Base-by-base conservation (phyloP, 2,797 vertebrate species). In the Hylomyscus alleni region DNA sequence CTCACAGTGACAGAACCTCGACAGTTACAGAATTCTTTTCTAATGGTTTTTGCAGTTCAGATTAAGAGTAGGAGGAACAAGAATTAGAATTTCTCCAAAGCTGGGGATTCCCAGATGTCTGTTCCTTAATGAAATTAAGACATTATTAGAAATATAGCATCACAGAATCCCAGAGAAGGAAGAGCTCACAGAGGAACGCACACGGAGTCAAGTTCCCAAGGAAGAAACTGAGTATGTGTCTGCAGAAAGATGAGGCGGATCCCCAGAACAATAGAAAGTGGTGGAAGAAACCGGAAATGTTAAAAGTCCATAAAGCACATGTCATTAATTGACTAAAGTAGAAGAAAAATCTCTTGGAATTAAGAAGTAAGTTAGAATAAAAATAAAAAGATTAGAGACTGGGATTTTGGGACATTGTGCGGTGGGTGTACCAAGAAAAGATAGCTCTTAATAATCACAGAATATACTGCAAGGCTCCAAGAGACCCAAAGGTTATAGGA, bases 101-200 rank as follows among this genome's bases (percentile, higher is more conserved):
- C 56, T 67, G 1, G 12, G 7, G 4, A 60, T 86, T 77, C 26
- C 58, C 80, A 93, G 60, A 19, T 3, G n/a, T 29, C 34, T 89
- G 56, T 40, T 75, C 6, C 4, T 34, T 76, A 81, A 60, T 73
- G 54, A 92, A 78, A 90, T 40, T 11, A 50, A 82, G 50, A 40
- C 10, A 44, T 65, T 17, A n/a, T 7, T 2, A 11, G 54, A 54
- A 91, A 52, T 0, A 24, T 44, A 24, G 60, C n/a, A 58, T 34
- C 60, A 93, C 50, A 83, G 54, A 87, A 31, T 75, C 73, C 72
- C 54, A 85, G 24, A 78, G 60, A 82, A 95, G 80, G 47, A 80
- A 72, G 40, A 26, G 24, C 29, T 37, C 20, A 40, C 0, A 67
- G 67, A 73, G 73, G 90, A 92, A 34, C 4, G 69, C 13, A 47